Base-by-base conservation (phyloP, 1,140 invertebrate species). In the Belonocnema kinseyi region DNA sequence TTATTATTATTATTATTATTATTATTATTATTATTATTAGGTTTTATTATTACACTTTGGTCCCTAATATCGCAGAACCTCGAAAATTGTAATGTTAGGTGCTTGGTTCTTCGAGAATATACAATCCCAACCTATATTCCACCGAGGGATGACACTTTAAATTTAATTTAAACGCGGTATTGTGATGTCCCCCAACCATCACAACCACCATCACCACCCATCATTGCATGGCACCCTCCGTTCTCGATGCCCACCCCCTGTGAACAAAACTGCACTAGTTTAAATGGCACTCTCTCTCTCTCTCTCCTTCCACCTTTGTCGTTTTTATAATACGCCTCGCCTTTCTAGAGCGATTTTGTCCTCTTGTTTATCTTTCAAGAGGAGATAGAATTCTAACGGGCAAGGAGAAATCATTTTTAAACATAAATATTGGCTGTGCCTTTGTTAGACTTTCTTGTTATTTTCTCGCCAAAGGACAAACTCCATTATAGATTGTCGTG, bases 81-180 rank as follows among this genome's bases (percentile, higher is more conserved):
- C 17, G 21, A 66, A 61, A 61, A 26, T 66, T 40, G 26, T 16
- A 33, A 14, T 12, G 61, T 66, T 66, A 66, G 58, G 40, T 33
- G 58, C 14, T 33, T 66, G 75, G 46, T 77, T 72, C 70, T 72
- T 46, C 54, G 19, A 54, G 51, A 33, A 50, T 72, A 71, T 56
- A 77, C 76, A 77, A 77, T 77, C 52, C 53, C 56, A 61, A 66
- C 46, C 46, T 73, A 73, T 73, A 66, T 33, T 50, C 73, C 71
- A 72, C 75, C 66, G 58, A 75, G 81, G 74, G 80, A 82, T 82
- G 81, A 80, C 80, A 84, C 80, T 84, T 84, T 79, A 84, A 84
- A 84, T 84, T 84, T 84, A 82, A 84, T 84, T 82, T 84, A 80
- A 82, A 79, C 77, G 80, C 53, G 75, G 73, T 71, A 80, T 82